Evolutionary conservation across 2,113 vertebrate genomes (phyloP).

Genomic region (Hyperoodon ampullatus): DNA sequence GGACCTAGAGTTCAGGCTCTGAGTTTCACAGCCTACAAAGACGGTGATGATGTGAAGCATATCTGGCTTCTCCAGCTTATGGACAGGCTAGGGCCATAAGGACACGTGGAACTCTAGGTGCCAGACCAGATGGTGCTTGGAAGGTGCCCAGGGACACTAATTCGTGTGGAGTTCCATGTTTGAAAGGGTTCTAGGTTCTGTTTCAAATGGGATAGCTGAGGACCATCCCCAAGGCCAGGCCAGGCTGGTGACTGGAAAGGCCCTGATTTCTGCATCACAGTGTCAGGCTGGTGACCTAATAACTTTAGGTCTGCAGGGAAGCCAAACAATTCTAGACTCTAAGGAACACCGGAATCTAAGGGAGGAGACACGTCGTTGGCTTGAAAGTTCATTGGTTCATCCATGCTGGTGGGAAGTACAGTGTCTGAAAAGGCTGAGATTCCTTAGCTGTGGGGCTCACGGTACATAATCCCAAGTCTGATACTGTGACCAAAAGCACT

Average conservation of each 20-base stretch:
- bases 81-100: neutral
- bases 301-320: neutral
- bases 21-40: neutral
- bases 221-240: neutral
- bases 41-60: neutral
- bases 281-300: neutral
- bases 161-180: neutral
- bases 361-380: neutral
- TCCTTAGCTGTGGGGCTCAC: neutral
- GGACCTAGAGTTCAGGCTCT: neutral
- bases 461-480: neutral
- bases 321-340: neutral
- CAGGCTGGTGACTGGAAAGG: neutral
- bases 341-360: neutral
- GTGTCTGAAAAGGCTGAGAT: neutral
- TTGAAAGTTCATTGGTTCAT: neutral
- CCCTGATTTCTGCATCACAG: neutral
- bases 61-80: neutral
- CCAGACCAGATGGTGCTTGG: neutral
- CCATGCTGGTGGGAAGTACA: neutral
- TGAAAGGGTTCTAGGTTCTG: neutral
- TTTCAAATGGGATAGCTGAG: neutral
- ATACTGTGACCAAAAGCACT: neutral
- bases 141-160: neutral
- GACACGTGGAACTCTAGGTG: neutral